Evolutionary conservation across 2,888 invertebrate species (phyloP), one percentile per base, ranked within the genome.

Genomic region (Troilus luridus): DNA sequence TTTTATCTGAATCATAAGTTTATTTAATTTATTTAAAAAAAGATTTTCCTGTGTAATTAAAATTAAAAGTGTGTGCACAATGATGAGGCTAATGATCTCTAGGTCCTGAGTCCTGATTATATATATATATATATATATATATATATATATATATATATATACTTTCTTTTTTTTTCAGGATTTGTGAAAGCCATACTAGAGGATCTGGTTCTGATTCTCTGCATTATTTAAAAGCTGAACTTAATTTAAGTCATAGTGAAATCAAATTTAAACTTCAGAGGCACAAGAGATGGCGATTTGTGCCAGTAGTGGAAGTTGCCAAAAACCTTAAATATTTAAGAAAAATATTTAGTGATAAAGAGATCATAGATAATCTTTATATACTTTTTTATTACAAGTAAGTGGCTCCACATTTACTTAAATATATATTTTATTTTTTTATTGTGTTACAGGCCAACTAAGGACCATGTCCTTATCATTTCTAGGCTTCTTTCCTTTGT

Each of bases 331-430:
- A 88, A 19, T 89, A 85, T 88, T 91, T 92, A 21, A 90, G 89
- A 27, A 89, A 91, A 59, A 41, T 54, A 59, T 67, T 91, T 24
- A 81, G 91, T 14, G 88, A 89, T 12, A 88, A 91, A 54, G 92
- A 92, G 60, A 92, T 92, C 21, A 54, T 88, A 62, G 77, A 91
- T n/a, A 89, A 89, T 60, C 41, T 90, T 62, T 85, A 91, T 56
- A 91, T 91, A 5, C 88, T 92, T 11, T 92, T 91, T 85, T 92
- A 92, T 64, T 91, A 90, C 27, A 56, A 56, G 92, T 92, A 88
- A 90, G 92, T 91, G 64, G n/a, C 11, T 85, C 19, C 9, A 41
- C 41, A 41, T 41, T 41, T 41, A 41, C 41, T 41, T 41, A 41
- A 41, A 41, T 41, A 41, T n/a, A 56, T 27, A 24, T 24, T 0